These are phyloP conservation scores for Sebastes taczanowskii DNA, from an alignment of 2,797 vertebrate genomes.

Conservation along the genomic window DNA sequence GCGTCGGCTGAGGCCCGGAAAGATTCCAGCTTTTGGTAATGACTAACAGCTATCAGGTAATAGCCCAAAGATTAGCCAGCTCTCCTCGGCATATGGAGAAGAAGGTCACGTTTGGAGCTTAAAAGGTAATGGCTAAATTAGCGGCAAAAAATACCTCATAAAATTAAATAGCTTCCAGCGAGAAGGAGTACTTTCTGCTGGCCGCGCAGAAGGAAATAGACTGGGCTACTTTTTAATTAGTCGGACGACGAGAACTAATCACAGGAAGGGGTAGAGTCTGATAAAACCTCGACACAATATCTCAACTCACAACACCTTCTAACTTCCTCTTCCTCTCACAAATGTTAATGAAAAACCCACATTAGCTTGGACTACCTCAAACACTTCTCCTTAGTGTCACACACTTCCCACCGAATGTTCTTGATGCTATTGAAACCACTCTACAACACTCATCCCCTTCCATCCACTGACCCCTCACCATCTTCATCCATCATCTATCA, in stretches of 20 bases:
- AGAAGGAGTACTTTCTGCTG: conserved; percentile 47
- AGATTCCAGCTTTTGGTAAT: conserved; percentile 49
- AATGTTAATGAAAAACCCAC: conserved; percentile 28
- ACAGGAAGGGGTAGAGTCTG: conserved; percentile 42
- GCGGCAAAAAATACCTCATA: conserved; percentile 62
- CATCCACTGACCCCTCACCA: conserved; percentile 46
- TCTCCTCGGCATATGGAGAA: conserved; percentile 50
- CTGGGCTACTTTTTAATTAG: conserved; percentile 68
- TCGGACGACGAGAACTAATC: conserved; percentile 48
- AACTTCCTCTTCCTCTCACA: conserved; percentile 9
- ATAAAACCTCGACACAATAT: conserved; percentile 45
- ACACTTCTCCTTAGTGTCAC: conserved; percentile 20
- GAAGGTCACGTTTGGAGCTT: conserved; percentile 64
- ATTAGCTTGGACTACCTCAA: conserved; percentile 16
- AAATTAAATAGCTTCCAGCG: conserved; percentile 62
- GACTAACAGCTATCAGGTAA: conserved; percentile 60
- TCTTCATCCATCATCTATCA: conserved; percentile 71
- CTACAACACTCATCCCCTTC: conserved; percentile 48
- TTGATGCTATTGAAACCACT: conserved; percentile 54
- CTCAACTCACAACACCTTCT: conserved; percentile 25
- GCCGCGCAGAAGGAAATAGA: conserved; percentile 56
- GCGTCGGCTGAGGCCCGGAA: conserved; percentile 18
- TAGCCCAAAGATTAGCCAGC: conserved; percentile 56
- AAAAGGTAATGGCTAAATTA: conserved; percentile 66
- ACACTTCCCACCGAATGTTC: conserved; percentile 37